A percentile compares a stretch with the other conserved stretches of the same genome.
phyloP scores from a whole-genome alignment of 2,888 invertebrate species.

The Tinea pellionella region DNA sequence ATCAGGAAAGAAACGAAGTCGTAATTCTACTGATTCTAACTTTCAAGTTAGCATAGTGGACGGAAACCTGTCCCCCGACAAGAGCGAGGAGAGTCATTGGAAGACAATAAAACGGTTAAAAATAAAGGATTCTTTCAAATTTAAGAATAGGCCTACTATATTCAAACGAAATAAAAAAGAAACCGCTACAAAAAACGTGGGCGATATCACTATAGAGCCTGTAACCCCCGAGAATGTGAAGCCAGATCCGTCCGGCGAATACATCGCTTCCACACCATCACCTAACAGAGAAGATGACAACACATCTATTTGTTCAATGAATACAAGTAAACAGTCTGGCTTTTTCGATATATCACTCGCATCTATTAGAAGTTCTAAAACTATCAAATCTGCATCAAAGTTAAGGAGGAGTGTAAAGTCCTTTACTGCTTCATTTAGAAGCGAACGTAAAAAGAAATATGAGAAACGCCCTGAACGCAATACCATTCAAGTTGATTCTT shows the following conservation, averaged over 20 bases:
- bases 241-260: conserved; percentile 57
- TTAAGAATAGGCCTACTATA: conserved; percentile 60
- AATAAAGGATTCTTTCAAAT: conserved; percentile 64
- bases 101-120: conserved; percentile 63
- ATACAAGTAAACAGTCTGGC: conserved; percentile 60
- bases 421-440: conserved; percentile 63
- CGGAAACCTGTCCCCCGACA: conserved; percentile 50
- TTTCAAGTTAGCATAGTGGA: conserved; percentile 53
- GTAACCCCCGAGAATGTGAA: conserved; percentile 52
- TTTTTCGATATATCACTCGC: conserved; percentile 64
- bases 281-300: conserved; percentile 61
- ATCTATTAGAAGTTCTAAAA: conserved; percentile 53
- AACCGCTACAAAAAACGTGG: conserved; percentile 43
- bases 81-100: conserved; percentile 61
- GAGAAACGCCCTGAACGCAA: conserved; percentile 54
- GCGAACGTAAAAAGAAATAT: conserved; percentile 63
- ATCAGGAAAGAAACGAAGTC: conserved; percentile 60
- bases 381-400: conserved; percentile 59
- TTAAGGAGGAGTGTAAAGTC: conserved; percentile 61
- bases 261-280: conserved; percentile 55
- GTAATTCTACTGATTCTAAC: conserved; percentile 61
- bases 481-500: conserved; percentile 50
- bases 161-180: conserved; percentile 60
- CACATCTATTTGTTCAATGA: conserved; percentile 56
- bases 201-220: conserved; percentile 53